These are phyloP conservation scores for Sitta carolinensis DNA, from an alignment of 2,797 vertebrate species.

Conservation along the genomic window DNA sequence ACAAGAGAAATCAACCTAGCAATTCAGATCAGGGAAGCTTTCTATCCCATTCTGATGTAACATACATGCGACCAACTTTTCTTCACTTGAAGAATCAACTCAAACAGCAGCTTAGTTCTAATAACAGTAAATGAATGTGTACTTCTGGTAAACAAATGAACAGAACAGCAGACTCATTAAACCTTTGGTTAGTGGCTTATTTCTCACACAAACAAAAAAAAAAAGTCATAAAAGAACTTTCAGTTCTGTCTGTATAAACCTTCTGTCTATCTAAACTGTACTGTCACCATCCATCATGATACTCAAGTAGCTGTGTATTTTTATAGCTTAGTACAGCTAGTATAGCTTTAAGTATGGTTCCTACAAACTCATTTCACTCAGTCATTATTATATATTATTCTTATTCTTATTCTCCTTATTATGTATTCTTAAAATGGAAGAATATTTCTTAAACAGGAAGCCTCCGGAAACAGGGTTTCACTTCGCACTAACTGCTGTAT, in stretches of 20 bases:
- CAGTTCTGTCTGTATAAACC: background rate
- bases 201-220: background rate
- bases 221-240: background rate
- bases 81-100: background rate
- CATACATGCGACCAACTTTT: background rate
- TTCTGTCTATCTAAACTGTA: background rate
- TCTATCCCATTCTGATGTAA: background rate
- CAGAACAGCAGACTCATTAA: background rate
- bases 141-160: background rate
- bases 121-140: background rate
- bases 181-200: background rate
- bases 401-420: background rate
- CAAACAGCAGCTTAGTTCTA: background rate
- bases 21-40: background rate
- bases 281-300: background rate
- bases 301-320: background rate
- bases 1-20: background rate
- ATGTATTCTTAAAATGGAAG: background rate
- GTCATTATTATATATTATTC: background rate
- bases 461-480: background rate
- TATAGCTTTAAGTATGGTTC: background rate
- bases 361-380: background rate
- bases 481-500: background rate
- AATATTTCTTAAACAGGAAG: background rate
- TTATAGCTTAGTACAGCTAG: background rate